These are phyloP conservation scores for Agriopis aurantiaria DNA, from an alignment of 2,888 invertebrate genomes.

Conservation along the genomic window DNA sequence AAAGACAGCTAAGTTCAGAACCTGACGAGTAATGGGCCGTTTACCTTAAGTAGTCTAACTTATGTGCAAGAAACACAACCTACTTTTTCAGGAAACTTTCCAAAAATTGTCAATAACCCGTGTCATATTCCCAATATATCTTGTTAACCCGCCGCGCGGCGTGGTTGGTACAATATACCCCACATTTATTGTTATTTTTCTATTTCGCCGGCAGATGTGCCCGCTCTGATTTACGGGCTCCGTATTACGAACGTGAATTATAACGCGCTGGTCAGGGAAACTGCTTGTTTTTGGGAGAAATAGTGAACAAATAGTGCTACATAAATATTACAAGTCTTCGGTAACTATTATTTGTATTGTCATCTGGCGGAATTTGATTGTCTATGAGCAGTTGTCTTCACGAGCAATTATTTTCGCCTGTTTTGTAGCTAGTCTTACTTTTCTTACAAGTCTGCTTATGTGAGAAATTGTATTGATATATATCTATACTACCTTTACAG, in stretches of 20 bases:
- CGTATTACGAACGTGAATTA: slow-evolving; percentile 82
- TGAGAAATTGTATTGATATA: background rate
- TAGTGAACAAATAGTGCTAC: slow-evolving; percentile 19
- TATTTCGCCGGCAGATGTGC: slow-evolving; percentile 86
- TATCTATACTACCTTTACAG: no score
- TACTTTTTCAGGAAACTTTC: background rate
- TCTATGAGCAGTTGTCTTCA: background rate
- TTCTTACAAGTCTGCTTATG: background rate
- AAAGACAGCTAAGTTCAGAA: no score
- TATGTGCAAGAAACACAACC: background rate
- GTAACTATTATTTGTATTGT: background rate
- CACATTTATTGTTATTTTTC: slow-evolving; percentile 86
- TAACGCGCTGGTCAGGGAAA: slow-evolving; percentile 66
- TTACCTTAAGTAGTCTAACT: no score
- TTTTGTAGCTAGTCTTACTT: background rate
- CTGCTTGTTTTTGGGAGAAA: slow-evolving; percentile 47
- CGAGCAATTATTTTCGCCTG: background rate
- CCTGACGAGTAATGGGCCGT: no score
- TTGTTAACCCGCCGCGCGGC: slow-evolving; percentile 57
- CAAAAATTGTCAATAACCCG: slow-evolving; percentile 25
- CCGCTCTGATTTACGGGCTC: slow-evolving; percentile 78
- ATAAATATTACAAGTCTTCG: slow-evolving; percentile 1
- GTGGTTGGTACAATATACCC: slow-evolving; percentile 43
- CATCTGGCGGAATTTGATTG: no score
- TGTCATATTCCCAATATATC: slow-evolving; percentile 55